Conservation (phyloP, 2,797 vertebrate genomes). For the Chrysocyon brachyurus region DNA sequence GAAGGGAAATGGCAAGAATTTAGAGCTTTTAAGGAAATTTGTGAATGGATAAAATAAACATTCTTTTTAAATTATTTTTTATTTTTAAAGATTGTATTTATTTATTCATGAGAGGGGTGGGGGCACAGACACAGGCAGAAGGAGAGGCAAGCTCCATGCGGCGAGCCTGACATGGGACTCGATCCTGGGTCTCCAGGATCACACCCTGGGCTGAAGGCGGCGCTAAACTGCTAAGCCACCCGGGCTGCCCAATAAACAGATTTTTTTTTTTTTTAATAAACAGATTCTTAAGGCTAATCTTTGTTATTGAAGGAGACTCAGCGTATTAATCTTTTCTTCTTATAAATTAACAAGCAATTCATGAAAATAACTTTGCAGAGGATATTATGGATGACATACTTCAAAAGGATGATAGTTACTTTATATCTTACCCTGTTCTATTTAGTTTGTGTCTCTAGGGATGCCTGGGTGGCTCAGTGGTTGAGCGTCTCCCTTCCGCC, state of each 20-base stretch:
- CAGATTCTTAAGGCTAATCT: conserved; percentile 13
- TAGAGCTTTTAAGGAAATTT: conserved; percentile 53
- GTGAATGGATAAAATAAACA: conserved; percentile 29
- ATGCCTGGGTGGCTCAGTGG: too few relatives aligned
- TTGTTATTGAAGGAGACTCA: conserved; percentile 57
- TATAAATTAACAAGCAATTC: not conserved
- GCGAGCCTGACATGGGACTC: too few relatives aligned
- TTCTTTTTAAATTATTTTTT: too few relatives aligned
- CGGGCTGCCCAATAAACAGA: too few relatives aligned
- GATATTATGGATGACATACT: conserved; percentile 8
- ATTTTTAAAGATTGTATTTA: too few relatives aligned
- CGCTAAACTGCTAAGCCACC: too few relatives aligned
- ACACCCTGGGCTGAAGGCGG: too few relatives aligned
- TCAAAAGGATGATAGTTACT: not conserved
- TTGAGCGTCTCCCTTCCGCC: too few relatives aligned
- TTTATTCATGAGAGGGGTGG: too few relatives aligned
- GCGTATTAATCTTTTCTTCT: conserved; percentile 44
- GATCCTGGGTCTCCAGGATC: too few relatives aligned
- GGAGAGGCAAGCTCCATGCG: too few relatives aligned
- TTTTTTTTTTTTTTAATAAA: not conserved
- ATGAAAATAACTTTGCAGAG: conserved; percentile 30
- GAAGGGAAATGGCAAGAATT: not conserved
- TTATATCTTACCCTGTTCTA: not conserved
- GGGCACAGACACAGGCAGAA: too few relatives aligned
- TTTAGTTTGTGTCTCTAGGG: conserved; percentile 50